Percentiles rank a stretch among this genome's conserved stretches.
Conservation (phyloP, 2,113 vertebrate genomes). For the Rhinopomastus cyanomelas region DNA sequence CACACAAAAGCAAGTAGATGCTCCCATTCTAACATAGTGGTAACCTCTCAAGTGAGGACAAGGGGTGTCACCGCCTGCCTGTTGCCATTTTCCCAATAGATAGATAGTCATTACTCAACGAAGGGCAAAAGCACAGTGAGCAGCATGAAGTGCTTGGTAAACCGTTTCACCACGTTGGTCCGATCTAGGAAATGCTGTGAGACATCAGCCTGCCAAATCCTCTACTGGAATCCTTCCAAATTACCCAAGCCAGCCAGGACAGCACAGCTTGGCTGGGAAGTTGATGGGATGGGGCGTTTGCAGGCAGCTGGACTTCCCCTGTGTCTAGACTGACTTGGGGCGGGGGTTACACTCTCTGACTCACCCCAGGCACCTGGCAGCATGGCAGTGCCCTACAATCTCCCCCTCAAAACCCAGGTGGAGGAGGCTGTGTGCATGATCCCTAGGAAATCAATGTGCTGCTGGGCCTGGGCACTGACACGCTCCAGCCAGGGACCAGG, state of each 20-base stretch:
- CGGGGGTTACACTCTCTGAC: accelerated
- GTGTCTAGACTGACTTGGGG: neutral
- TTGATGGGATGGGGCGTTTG: neutral
- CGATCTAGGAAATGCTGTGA: conserved; percentile 22
- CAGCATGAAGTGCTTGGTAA: neutral
- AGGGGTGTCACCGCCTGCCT: neutral
- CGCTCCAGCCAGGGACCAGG: neutral
- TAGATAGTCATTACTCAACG: neutral
- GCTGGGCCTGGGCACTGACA: neutral
- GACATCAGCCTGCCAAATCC: conserved; percentile 19
- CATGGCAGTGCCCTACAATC: neutral
- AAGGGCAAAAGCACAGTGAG: neutral
- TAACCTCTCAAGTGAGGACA: neutral
- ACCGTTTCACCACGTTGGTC: conserved; percentile 16
- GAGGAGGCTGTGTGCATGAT: neutral
- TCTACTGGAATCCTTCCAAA: neutral
- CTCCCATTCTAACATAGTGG: neutral
- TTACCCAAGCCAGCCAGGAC: neutral
- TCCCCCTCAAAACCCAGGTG: neutral
- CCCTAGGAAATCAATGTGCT: neutral
- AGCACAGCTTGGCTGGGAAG: neutral
- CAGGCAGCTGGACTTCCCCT: conserved; percentile 4
- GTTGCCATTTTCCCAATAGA: neutral
- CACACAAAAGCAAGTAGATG: neutral
- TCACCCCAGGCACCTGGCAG: neutral